Evolutionary conservation across 2,888 invertebrate species (phyloP).

Genomic region (Drosophila limbata): DNA sequence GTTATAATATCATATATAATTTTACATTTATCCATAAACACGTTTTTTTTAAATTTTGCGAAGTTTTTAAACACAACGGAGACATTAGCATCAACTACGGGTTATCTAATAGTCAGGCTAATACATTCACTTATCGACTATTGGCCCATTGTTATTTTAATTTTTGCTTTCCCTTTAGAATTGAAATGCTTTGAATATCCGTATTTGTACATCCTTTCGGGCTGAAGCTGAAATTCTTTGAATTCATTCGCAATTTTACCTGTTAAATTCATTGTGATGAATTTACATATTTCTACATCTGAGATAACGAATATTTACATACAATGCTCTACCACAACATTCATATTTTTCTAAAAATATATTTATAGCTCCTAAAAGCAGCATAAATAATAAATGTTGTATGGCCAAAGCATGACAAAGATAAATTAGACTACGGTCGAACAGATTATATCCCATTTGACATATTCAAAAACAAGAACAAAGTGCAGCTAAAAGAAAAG

Average conservation of each 20-base stretch:
- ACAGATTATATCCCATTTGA: background rate
- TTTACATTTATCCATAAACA: no score
- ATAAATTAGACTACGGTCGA: background rate
- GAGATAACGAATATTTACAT: conserved; percentile 32
- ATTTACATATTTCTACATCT: conserved; percentile 40
- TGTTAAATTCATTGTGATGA: conserved; percentile 17
- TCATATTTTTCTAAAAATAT: conserved; percentile 11
- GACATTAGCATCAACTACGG: background rate
- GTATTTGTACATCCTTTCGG: conserved; percentile 11
- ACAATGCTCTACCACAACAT: background rate
- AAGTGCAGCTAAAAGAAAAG: background rate
- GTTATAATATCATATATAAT: no score
- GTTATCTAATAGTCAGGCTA: background rate
- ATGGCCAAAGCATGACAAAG: background rate
- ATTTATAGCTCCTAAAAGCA: conserved; percentile 19
- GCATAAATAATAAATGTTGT: conserved; percentile 55
- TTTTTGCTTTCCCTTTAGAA: background rate
- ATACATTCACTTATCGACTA: background rate
- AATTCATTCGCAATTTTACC: conserved; percentile 22
- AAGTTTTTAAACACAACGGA: background rate
- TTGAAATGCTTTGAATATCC: conserved; percentile 8
- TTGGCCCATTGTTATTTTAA: background rate
- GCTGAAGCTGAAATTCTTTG: conserved; percentile 7
- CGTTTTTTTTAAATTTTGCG: no score
- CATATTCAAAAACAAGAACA: background rate